Conservation (phyloP, 2,888 invertebrate species). For the Neoaliturus tenellus region DNA sequence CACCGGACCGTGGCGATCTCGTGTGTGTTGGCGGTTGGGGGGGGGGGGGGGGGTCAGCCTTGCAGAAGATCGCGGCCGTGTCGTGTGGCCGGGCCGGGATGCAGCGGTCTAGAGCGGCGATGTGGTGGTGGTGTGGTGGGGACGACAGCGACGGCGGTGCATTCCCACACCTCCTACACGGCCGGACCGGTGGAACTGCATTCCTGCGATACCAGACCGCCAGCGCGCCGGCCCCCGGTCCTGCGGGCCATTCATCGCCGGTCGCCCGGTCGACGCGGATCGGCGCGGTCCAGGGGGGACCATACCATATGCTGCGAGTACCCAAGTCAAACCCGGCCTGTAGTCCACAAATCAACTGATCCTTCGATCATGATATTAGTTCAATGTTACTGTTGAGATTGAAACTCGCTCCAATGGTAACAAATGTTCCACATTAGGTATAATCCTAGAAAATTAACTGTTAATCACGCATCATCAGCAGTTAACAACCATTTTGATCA, state of each 20-base stretch:
- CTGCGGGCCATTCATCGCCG: background rate
- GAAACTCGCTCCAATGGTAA: too few species aligned
- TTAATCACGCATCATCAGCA: too few species aligned
- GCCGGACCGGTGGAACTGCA: slow-evolving; percentile 4
- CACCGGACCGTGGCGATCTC: background rate
- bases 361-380: too few species aligned
- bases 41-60: background rate
- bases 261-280: background rate
- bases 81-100: background rate
- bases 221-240: background rate
- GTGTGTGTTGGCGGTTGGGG: background rate
- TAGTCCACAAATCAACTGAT: too few species aligned
- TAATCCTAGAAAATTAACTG: too few species aligned
- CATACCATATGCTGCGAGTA: too few species aligned
- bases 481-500: too few species aligned
- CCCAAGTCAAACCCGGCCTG: too few species aligned
- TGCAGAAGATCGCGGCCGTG: background rate
- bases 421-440: too few species aligned
- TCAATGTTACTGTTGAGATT: too few species aligned
- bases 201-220: slow-evolving; percentile 43
- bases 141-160: background rate
- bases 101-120: background rate
- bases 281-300: background rate
- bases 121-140: background rate
- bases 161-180: slow-evolving; percentile 33